These are phyloP conservation scores for Gracilinanus agilis DNA, from an alignment of 2,113 vertebrate genomes.

Conservation along the genomic window DNA sequence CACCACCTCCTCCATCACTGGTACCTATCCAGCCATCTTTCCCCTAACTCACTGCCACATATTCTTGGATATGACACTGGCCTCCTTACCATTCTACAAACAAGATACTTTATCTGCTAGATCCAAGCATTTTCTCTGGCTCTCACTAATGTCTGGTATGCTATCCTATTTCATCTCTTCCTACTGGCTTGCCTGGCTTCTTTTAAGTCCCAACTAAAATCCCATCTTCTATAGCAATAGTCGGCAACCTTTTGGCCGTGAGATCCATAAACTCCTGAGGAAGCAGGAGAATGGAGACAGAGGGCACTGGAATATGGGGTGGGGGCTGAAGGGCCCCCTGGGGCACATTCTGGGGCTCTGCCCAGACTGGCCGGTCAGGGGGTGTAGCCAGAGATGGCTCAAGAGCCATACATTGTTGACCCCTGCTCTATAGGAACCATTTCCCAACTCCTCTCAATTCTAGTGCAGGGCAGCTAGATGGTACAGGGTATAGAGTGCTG, in stretches of 20 bases:
- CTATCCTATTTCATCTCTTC: neutral
- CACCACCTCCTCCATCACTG: neutral
- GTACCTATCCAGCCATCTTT: neutral
- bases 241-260: too few species aligned
- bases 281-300: too few species aligned
- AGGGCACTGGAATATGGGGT: too few species aligned
- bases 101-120: neutral
- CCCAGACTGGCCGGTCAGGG: too few species aligned
- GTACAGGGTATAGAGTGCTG: neutral
- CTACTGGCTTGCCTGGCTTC: too few species aligned
- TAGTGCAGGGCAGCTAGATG: neutral
- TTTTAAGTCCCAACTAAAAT: neutral
- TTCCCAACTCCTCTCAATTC: neutral
- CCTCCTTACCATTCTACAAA: neutral
- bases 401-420: too few species aligned
- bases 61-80: neutral
- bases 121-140: neutral
- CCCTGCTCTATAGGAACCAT: too few species aligned
- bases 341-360: too few species aligned
- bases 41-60: neutral
- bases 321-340: too few species aligned
- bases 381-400: too few species aligned
- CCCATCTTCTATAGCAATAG: neutral
- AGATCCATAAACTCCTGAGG: too few species aligned
- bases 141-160: neutral